phyloP scores from a whole-genome alignment of 2,888 invertebrate genomes.

The Helicoverpa assulta region DNA sequence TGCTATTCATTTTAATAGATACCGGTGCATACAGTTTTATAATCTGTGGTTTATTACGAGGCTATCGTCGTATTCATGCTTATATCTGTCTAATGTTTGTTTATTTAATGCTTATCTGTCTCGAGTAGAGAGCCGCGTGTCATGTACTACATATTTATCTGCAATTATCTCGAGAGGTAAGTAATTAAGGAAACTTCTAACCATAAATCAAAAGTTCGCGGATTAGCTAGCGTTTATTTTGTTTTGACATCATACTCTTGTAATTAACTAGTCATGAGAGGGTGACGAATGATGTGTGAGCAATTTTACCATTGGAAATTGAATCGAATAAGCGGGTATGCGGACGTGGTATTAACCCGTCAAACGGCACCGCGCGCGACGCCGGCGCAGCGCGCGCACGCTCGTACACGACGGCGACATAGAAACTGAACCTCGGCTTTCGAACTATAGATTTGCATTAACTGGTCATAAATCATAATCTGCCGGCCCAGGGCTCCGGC shows the following conservation, averaged over 20 bases:
- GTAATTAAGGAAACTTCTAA: constrained; percentile 51
- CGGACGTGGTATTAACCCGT: constrained; percentile 70
- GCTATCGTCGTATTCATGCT: constrained; percentile 24
- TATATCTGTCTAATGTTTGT: constrained; percentile 50
- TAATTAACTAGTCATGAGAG: constrained; percentile 33
- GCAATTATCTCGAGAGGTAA: constrained; percentile 50
- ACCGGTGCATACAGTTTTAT: constrained; percentile 11
- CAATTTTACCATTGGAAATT: constrained; percentile 76
- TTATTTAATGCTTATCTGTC: constrained; percentile 46
- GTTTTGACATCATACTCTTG: constrained; percentile 31
- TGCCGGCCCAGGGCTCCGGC: constrained; percentile 64
- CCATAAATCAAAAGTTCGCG: constrained; percentile 35
- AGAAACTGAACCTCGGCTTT: constrained; percentile 72
- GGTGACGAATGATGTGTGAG: constrained; percentile 69
- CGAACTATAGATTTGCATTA: constrained; percentile 84
- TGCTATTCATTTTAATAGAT: constrained; percentile 19
- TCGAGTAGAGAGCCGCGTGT: constrained; percentile 36
- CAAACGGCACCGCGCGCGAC: constrained; percentile 61
- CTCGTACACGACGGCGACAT: constrained; percentile 60
- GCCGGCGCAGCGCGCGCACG: constrained; percentile 56
- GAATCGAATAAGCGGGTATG: constrained; percentile 75
- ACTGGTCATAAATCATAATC: constrained; percentile 85
- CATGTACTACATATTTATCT: constrained; percentile 46
- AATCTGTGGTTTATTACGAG: constrained; percentile 8
- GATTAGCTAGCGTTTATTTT: constrained; percentile 31